Base-by-base conservation (phyloP, 2,797 vertebrate genomes). In the Pogoniulus pusillus region DNA sequence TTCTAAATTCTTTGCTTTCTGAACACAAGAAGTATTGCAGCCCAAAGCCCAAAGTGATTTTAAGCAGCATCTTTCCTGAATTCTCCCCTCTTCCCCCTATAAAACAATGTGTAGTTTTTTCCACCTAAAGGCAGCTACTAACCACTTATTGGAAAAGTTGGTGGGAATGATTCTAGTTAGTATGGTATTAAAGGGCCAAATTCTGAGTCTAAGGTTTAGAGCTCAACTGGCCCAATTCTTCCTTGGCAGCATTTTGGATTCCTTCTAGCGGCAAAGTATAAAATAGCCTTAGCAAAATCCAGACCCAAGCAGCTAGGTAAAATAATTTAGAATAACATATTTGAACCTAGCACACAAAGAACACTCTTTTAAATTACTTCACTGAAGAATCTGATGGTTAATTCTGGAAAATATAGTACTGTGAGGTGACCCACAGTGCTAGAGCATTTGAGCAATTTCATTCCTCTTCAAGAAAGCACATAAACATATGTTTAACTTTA, bases 401-500 rank as follows among this genome's bases (percentile, higher is more conserved):
- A 70, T 66, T 83, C 43, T 53, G 23, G 24, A 75, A 91, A 84
- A 84, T 9, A 20, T 0, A 73, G 32, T 30, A 57, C 49, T 30
- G 27, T 34, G 71, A 91, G 49, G 88, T 88, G 74, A 93, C 68
- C 83, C 45, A 84, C 15, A 60, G 60, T 20, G 57, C 57, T 45
- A 60, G 71, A 82, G 57, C 54, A 68, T 47, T 88, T 51, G 49
- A 85, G 16, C 82, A 76, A 91, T 90, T 91, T 79, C 14, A 51
- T 60, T 90, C 68, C 94, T 89, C 83, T 92, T 90, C 77, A 84
- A 82, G 74, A 85, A 91, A 70, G 32, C 59, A 82, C 5, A 64
- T 15, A 91, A 96, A 92, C 87, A 89, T 41, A 74, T 79, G 74
- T 91, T 93, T 94, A 92, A 93, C 79, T 92, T 82, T 57, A 94